Conservation (phyloP, 1,140 invertebrate genomes). For the Oncopodura yosiiana region DNA sequence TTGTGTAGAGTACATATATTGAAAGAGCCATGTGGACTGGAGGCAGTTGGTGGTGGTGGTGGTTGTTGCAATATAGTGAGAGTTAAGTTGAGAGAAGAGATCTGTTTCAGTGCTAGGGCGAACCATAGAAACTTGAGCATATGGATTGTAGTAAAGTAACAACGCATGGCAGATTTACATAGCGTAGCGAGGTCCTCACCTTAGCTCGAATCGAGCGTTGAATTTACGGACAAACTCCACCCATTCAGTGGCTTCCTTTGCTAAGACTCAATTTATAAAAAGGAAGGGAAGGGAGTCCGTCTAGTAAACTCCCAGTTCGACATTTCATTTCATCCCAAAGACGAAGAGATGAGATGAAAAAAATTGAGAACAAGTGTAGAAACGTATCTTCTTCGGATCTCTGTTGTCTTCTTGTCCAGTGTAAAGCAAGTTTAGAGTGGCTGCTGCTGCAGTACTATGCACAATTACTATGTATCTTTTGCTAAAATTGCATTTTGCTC, state of each 20-base stretch:
- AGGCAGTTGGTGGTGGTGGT: neutral
- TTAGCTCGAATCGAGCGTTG: conserved; percentile 34
- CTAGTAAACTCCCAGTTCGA: conserved; percentile 25
- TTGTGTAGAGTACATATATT: too few species aligned
- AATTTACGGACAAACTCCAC: conserved; percentile 27
- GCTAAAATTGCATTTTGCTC: too few species aligned
- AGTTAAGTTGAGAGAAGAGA: conserved; percentile 3
- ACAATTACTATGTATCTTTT: too few species aligned
- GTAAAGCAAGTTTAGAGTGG: too few species aligned
- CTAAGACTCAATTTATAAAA: conserved; percentile 29
- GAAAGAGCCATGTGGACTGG: neutral
- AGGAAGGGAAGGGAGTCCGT: conserved; percentile 26
- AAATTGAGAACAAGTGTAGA: too few species aligned
- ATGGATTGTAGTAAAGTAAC: neutral
- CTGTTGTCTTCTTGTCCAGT: too few species aligned
- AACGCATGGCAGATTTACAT: conserved; percentile 33
- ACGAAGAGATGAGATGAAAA: too few species aligned
- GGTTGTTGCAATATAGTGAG: neutral
- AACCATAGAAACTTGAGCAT: conserved; percentile 9
- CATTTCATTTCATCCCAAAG: conserved; percentile 13
- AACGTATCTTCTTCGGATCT: too few species aligned
- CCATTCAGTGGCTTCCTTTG: conserved; percentile 25
- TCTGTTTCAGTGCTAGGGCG: conserved; percentile 8
- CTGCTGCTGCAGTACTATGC: too few species aligned
- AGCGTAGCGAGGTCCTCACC: conserved; percentile 33